Conservation (phyloP, 1,140 invertebrate genomes). For the Lamellibrachia luymesi region DNA sequence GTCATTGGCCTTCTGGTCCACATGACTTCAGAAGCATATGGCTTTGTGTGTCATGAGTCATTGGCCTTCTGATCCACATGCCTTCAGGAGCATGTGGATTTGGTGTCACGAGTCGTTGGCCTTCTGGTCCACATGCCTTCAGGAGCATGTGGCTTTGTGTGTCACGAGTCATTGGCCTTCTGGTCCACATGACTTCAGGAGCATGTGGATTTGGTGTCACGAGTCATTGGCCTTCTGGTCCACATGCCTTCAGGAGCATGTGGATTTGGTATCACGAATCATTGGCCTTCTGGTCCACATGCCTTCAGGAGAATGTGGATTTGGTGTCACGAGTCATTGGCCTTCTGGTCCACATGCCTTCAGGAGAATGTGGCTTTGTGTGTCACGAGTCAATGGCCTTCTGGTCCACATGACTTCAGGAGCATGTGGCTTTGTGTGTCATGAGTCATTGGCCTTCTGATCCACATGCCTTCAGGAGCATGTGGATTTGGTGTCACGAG, state of each 20-base stretch:
- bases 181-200: neutral
- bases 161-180: neutral
- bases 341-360: neutral
- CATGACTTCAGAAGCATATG: no score
- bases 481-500: no score
- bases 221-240: no score
- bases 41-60: neutral
- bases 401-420: neutral
- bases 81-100: no score
- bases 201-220: neutral
- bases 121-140: no score
- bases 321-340: neutral
- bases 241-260: no score
- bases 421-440: neutral
- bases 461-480: no score
- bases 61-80: neutral
- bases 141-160: neutral
- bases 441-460: neutral
- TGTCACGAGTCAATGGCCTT: neutral
- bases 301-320: no score
- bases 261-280: no score
- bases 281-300: no score
- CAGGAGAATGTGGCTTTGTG: neutral
- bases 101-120: no score
- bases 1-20: no score